Evolutionary conservation across 2,888 invertebrate genomes (phyloP).

Genomic region (Meghimatium bilineatum): DNA sequence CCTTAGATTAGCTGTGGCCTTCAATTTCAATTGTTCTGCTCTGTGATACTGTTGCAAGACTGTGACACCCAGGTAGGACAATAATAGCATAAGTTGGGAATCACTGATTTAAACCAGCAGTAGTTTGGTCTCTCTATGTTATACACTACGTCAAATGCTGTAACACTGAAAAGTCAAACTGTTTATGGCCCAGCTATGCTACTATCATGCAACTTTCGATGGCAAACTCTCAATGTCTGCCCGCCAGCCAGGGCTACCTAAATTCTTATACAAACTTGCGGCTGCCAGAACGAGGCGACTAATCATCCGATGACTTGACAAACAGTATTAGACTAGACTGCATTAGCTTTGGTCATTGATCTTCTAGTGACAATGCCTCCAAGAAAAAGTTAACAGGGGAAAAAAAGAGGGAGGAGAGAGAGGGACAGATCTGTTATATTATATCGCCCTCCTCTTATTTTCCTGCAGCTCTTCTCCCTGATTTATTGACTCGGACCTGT

Average conservation of each 20-base stretch:
- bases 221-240: not conserved
- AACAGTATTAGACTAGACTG: conserved; percentile 34
- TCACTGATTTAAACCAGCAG: too few species aligned
- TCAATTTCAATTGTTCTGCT: too few species aligned
- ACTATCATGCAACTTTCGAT: not conserved
- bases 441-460: not conserved
- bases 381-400: conserved; percentile 1
- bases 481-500: conserved; percentile 31
- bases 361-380: conserved; percentile 15
- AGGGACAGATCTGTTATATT: not conserved
- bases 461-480: conserved; percentile 15
- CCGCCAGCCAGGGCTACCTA: conserved; percentile 1
- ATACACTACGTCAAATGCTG: not conserved
- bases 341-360: conserved; percentile 37
- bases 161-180: not conserved
- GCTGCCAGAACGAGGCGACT: conserved; percentile 32
- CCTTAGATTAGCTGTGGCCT: too few species aligned
- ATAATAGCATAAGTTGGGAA: too few species aligned
- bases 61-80: too few species aligned
- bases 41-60: too few species aligned
- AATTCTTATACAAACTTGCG: conserved; percentile 28
- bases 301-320: conserved; percentile 40
- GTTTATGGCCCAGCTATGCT: not conserved
- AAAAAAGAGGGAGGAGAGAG: not conserved
- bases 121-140: not conserved